phyloP scores from a whole-genome alignment of 1,140 invertebrate species.

The Phenacoccus solenopsis region DNA sequence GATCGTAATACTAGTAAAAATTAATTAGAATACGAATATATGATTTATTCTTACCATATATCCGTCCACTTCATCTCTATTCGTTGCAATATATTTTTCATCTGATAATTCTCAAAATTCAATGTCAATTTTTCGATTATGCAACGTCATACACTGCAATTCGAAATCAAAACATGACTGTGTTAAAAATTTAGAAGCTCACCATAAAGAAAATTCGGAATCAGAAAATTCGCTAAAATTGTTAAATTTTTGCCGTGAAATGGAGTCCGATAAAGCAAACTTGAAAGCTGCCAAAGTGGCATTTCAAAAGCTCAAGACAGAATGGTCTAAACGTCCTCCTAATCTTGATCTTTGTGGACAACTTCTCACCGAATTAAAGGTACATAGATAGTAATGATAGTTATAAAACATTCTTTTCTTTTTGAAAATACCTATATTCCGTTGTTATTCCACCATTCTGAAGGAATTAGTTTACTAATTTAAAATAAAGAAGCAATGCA shows the following conservation, averaged over 20 bases:
- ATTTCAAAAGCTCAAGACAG: conserved; percentile 57
- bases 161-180: not conserved
- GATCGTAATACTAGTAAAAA: not conserved
- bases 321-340: conserved; percentile 52
- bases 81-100: too few species aligned
- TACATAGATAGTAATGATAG: conserved; percentile 34
- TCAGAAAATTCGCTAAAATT: not conserved
- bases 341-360: conserved; percentile 60
- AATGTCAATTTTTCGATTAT: not conserved
- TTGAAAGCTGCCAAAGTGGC: conserved; percentile 48
- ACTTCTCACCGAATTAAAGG: conserved; percentile 58
- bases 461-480: conserved; percentile 17
- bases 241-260: not conserved
- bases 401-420: too few species aligned
- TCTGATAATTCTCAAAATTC: too few species aligned
- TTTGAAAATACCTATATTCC: too few species aligned
- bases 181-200: not conserved
- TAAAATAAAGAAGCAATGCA: not conserved
- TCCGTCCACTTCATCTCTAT: too few species aligned
- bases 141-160: not conserved
- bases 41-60: too few species aligned
- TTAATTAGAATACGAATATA: too few species aligned
- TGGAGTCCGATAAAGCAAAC: not conserved
- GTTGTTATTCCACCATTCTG: conserved; percentile 19
- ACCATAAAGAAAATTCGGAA: not conserved